Base-by-base conservation (phyloP, 1,140 invertebrate genomes). In the Macrocentrus cingulum region DNA sequence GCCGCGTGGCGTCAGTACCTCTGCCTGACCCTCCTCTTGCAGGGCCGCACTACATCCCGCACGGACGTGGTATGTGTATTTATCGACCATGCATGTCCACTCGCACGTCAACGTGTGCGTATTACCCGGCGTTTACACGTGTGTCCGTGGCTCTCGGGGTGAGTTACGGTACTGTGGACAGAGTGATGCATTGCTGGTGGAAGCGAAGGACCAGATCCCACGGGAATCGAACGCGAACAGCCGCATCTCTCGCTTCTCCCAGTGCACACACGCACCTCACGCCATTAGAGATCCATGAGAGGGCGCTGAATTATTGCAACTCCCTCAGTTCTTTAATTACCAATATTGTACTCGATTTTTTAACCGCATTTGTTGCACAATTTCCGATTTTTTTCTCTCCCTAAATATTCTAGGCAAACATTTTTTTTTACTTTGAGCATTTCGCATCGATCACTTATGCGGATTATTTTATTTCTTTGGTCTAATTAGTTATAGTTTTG, bases 81-180 rank as follows among this genome's bases (percentile, higher is more conserved):
- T 77, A 75, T 74, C 68, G 72, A 74, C 69, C 69, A 70, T 71
- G 68, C 64, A 68, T 73, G 70, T 68, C 68, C 66, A 67, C 61
- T 62, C 44, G 54, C 51, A 59, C 60, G 66, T 55, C 57, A 56
- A 50, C 61, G 64, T 68, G 65, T 66, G 65, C 59, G 64, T 66
- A 58, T 64, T 63, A 66, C 66, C 59, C 49, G 57, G 52, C 37
- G 51, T 56, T 62, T 69, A 61, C 60, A 52, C 64, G 52, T 60
- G 64, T 59, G 41, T 55, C 15, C 45, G 23, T 55, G 50, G 41
- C 52, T n/a, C n/a, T 57, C 61, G 65, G 67, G 65, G 68, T 76
- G 75, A 79, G 75, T 78, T 80, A 78, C 77, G 71, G 66, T 67
- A 54, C 71, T 78, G 77, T 67, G 74, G 76, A 80, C 77, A 80